Percentiles rank a stretch among this genome's conserved stretches.
Evolutionary conservation across 1,140 invertebrate species (phyloP).

Genomic region (Cardiocondyla obscurior): DNA sequence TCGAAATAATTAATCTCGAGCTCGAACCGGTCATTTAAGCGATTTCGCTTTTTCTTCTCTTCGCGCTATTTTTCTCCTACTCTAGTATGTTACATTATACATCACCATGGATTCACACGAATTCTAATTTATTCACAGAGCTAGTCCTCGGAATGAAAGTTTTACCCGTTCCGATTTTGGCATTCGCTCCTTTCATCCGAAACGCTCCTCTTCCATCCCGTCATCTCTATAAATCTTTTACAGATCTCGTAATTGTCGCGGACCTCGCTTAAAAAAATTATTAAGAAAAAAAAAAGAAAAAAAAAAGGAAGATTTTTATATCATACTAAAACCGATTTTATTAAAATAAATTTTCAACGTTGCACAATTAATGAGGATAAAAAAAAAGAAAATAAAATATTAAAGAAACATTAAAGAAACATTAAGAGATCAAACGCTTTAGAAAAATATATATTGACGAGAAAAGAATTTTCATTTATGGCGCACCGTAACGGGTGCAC

Average conservation of each 20-base stretch:
- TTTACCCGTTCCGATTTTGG: conserved; percentile 62
- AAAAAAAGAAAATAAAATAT: too few relatives aligned
- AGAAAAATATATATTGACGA: background rate
- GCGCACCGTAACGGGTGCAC: background rate
- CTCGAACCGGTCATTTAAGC: conserved; percentile 59
- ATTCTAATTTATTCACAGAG: conserved; percentile 82
- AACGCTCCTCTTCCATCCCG: conserved; percentile 42
- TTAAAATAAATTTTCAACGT: background rate
- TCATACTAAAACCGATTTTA: background rate
- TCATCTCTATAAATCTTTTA: conserved; percentile 72
- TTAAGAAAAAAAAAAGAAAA: background rate
- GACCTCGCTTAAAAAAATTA: conserved; percentile 47
- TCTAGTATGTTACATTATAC: conserved; percentile 83
- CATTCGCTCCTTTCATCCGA: conserved; percentile 31
- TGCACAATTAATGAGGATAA: background rate
- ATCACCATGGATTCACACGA: conserved; percentile 79
- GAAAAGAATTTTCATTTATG: conserved; percentile 33
- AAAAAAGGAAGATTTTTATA: conserved; percentile 54
- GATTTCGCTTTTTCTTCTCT: conserved; percentile 35
- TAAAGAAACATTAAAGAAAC: too few relatives aligned
- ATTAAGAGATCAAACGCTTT: background rate
- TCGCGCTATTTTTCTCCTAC: background rate
- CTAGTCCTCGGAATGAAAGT: conserved; percentile 69
- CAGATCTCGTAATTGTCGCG: conserved; percentile 74
- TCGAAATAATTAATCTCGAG: conserved; percentile 83